These are phyloP conservation scores for Paramormyrops hopkinsi DNA, from an alignment of 2,797 vertebrate genomes.

Conservation along the genomic window DNA sequence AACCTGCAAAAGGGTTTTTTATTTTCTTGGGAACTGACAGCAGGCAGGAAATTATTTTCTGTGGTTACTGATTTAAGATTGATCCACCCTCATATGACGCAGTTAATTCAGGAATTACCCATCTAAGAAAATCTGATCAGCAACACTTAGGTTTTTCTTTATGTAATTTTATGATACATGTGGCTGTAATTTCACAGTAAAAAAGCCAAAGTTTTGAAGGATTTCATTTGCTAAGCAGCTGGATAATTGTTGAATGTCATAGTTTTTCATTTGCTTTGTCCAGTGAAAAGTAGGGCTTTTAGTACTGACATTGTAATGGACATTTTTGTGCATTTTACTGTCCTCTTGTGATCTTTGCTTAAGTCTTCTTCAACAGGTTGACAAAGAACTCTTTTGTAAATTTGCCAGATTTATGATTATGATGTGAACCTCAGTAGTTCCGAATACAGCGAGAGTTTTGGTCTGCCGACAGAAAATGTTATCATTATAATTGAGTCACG, in stretches of 20 bases:
- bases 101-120: not conserved
- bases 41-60: not conserved
- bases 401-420: not conserved
- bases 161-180: not conserved
- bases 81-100: not conserved
- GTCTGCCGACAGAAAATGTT: not conserved
- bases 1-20: not conserved
- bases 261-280: not conserved
- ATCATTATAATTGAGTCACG: not conserved
- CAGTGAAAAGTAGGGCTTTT: not conserved
- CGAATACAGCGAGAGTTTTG: not conserved
- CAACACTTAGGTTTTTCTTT: not conserved
- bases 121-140: not conserved
- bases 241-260: not conserved
- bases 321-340: not conserved
- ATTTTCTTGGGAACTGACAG: not conserved
- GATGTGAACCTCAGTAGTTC: not conserved
- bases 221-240: not conserved
- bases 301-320: not conserved
- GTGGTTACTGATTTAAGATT: not conserved
- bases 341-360: not conserved
- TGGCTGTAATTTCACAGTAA: not conserved
- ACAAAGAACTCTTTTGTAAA: not conserved
- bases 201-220: not conserved
- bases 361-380: not conserved